Percentiles rank a stretch among this genome's conserved stretches.
These are phyloP conservation scores for Metacarcinus magister DNA, from an alignment of 2,888 invertebrate species.

Conservation along the genomic window DNA sequence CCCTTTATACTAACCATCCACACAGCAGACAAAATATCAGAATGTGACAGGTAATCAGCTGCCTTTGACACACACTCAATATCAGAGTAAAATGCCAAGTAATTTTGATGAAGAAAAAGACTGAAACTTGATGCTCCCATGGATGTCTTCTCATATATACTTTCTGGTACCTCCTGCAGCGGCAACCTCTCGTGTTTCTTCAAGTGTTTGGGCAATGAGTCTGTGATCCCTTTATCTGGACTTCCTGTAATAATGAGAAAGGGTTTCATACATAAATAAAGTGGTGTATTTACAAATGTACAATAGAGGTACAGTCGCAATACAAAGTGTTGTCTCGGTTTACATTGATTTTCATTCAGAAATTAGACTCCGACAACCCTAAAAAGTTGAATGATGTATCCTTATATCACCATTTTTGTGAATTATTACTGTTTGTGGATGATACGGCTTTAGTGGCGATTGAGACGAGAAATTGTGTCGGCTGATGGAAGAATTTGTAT, in stretches of 20 bases:
- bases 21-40: conserved; percentile 69
- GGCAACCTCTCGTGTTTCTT: conserved; percentile 72
- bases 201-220: conserved; percentile 73
- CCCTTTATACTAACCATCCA: conserved; percentile 67
- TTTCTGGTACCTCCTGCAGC: conserved; percentile 70
- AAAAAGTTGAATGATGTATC: too few species aligned
- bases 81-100: conserved; percentile 65
- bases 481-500: too few species aligned
- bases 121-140: conserved; percentile 76
- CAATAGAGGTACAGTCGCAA: background rate
- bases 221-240: conserved; percentile 57
- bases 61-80: conserved; percentile 65
- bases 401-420: too few species aligned
- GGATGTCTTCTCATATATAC: conserved; percentile 72
- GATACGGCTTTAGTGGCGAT: too few species aligned
- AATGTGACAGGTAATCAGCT: conserved; percentile 66
- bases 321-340: too few species aligned
- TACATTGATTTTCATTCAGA: too few species aligned
- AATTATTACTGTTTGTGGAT: too few species aligned
- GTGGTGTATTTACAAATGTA: too few species aligned
- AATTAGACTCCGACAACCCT: too few species aligned
- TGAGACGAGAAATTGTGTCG: too few species aligned
- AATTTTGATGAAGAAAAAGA: conserved; percentile 81
- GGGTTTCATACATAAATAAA: background rate
- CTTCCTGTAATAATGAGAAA: conserved; percentile 30